phyloP scores from a whole-genome alignment of 2,113 vertebrate species.

The Pluvianellus socialis region DNA sequence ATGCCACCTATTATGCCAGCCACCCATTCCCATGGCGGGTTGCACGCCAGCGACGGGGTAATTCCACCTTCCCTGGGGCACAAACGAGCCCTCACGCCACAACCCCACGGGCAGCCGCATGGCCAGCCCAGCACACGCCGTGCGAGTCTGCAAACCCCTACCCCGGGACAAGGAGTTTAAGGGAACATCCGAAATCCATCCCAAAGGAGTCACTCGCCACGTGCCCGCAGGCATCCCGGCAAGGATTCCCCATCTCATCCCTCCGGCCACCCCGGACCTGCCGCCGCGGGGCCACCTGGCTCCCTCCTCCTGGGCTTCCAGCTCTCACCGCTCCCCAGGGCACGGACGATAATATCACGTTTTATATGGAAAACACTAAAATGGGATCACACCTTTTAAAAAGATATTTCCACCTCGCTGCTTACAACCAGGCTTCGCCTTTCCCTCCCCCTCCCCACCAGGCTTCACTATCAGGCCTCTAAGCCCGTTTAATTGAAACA shows the following conservation, averaged over 20 bases:
- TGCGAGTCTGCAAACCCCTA: rapidly evolving
- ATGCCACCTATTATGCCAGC: neutral
- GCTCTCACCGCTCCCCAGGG: constrained; percentile 16
- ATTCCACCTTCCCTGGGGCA: neutral
- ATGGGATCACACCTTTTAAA: constrained; percentile 73
- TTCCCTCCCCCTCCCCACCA: constrained; percentile 43
- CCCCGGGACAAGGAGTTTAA: no score
- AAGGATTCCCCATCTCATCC: neutral
- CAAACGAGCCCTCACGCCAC: rapidly evolving
- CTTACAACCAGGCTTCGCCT: constrained; percentile 32
- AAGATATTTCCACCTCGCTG: constrained; percentile 71
- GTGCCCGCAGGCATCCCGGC: rapidly evolving
- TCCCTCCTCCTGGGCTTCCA: neutral
- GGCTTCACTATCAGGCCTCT: constrained; percentile 31
- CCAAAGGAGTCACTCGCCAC: neutral
- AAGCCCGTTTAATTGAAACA: constrained; percentile 77
- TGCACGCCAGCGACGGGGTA: rapidly evolving
- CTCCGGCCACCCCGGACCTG: neutral
- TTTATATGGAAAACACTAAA: constrained; percentile 73
- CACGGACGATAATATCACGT: neutral
- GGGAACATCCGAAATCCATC: neutral
- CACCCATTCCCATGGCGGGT: neutral
- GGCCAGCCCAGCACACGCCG: rapidly evolving
- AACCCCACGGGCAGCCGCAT: neutral
- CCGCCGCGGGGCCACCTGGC: neutral